phyloP scores from a whole-genome alignment of 2,888 invertebrate genomes.

The Bruchidius siliquastri region DNA sequence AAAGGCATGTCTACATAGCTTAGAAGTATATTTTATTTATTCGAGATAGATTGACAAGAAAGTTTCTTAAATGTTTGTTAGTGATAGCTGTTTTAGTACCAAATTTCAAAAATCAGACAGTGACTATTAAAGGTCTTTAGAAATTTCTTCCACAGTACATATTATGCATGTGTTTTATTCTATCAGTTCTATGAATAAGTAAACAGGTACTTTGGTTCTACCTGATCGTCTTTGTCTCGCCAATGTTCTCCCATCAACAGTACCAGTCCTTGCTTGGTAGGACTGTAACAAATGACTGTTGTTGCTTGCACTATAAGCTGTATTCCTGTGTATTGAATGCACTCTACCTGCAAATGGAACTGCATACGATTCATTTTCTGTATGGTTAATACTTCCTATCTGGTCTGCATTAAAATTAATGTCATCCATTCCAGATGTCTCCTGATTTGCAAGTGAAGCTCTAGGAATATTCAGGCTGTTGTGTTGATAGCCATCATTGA shows the following conservation, averaged over 20 bases:
- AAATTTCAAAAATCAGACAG: too few relatives aligned
- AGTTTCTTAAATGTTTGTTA: too few relatives aligned
- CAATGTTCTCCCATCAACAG: constrained; percentile 11
- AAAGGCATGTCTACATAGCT: too few relatives aligned
- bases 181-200: too few relatives aligned
- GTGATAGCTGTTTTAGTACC: too few relatives aligned
- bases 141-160: too few relatives aligned
- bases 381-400: neutral
- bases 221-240: constrained; percentile 7
- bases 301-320: constrained; percentile 8
- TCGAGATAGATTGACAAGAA: too few relatives aligned
- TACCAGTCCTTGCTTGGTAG: constrained; percentile 22
- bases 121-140: too few relatives aligned
- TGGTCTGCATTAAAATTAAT: neutral
- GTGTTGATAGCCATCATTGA: neutral
- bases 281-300: constrained; percentile 13
- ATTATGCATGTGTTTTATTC: too few relatives aligned
- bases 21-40: too few relatives aligned
- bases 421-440: neutral
- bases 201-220: neutral
- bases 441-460: neutral
- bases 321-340: constrained; percentile 22
- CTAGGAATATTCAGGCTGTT: neutral
- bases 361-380: neutral
- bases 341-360: constrained; percentile 6